These are phyloP conservation scores for Drosophila ezoana DNA, from an alignment of 2,888 invertebrate genomes.

Conservation along the genomic window DNA sequence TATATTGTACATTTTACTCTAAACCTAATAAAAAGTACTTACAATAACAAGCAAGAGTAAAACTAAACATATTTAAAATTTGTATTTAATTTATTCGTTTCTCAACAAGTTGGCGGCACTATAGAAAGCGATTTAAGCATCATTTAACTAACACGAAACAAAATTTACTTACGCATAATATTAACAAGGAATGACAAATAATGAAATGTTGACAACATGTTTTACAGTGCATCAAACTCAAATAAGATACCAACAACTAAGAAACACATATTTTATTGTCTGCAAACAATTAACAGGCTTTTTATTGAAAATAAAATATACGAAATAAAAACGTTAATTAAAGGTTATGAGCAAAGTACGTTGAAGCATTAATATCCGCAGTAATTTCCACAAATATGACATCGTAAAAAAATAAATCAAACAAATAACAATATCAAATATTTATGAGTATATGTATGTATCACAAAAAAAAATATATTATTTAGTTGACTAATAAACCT, in stretches of 20 bases:
- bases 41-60: constrained; percentile 54
- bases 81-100: constrained; percentile 60
- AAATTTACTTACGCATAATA: constrained; percentile 26
- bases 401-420: constrained; percentile 52
- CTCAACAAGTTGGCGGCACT: constrained; percentile 54
- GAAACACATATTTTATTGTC: constrained; percentile 68
- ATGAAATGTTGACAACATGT: constrained; percentile 63
- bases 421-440: constrained; percentile 43
- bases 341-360: constrained; percentile 56
- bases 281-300: constrained; percentile 59
- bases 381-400: constrained; percentile 56
- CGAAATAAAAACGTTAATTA: constrained; percentile 39
- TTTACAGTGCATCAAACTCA: constrained; percentile 52
- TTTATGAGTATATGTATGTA: constrained; percentile 69
- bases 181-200: constrained; percentile 54
- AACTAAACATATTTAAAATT: constrained; percentile 57
- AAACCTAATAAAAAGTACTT: constrained; percentile 63
- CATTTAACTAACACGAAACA: constrained; percentile 16
- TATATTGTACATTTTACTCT: constrained; percentile 77
- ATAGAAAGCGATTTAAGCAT: constrained; percentile 38
- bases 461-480: constrained; percentile 64
- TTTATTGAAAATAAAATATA: constrained; percentile 44
- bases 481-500: constrained; percentile 74
- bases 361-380: constrained; percentile 55
- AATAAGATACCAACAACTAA: constrained; percentile 35